Evolutionary conservation across 1,140 invertebrate genomes (phyloP), one percentile per base, ranked within the genome.

Genomic region (Homalodisca vitripennis): DNA sequence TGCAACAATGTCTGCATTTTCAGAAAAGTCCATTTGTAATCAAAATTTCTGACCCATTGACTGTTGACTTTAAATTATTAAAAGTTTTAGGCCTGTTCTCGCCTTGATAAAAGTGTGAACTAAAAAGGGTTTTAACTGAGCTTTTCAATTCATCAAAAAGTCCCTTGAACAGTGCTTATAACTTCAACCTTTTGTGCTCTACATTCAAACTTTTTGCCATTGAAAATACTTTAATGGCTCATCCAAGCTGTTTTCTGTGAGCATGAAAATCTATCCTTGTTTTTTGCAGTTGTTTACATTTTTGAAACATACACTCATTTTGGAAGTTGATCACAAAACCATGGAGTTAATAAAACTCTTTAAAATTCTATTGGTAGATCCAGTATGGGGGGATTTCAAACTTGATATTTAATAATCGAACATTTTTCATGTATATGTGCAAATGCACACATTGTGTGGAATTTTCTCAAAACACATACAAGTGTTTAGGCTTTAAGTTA

Each of bases 71-170:
- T 22, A 22, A 6, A 53, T 12, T 12, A 6, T 53, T 53, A 53
- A 53, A 53, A 22, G 48, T 53, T 17, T 53, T 22, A 53, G n/a
- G 48, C 48, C 48, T 53, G 48, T 17, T 12, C 48, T 22, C 48
- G n/a, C 3, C 22, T 53, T 53, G 12, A 53, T 22, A 53, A 53
- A 53, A 22, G 48, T 53, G 6, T 53, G 48, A 53, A 53, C 20
- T 22, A 53, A 53, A 22, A 53, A 53, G 48, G 6, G 22, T 22
- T 53, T 53, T 17, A 53, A 22, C 48, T 53, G 48, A 17, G 20
- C 48, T 53, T 53, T 53, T 22, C n/a, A 53, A 22, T 53, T 14
- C 48, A 53, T 53, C 48, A 53, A 53, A 53, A 53, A 53, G n/a
- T 20, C 12, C 48, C 12, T 17, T 12, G 48, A 53, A 53, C 48